Evolutionary conservation across 2,113 vertebrate species (phyloP).

Genomic region (Anthoscopus minutus): DNA sequence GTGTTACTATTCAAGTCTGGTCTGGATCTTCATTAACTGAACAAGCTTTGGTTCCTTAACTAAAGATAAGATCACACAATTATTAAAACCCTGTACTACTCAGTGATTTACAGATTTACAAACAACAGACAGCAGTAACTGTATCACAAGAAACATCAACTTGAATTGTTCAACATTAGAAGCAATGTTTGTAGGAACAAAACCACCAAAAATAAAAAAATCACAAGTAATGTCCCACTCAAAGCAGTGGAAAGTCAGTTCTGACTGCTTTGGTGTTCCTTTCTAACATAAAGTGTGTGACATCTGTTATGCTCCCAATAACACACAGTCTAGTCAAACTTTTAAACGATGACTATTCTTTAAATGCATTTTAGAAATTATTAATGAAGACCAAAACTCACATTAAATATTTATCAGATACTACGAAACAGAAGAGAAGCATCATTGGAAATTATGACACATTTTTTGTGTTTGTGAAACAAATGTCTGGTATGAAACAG

Average conservation of each 20-base stretch:
- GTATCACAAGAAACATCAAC: not conserved
- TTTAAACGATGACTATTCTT: not conserved
- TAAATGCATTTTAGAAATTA: not conserved
- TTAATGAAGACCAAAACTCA: not conserved
- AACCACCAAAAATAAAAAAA: not conserved
- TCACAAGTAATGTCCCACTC: not conserved
- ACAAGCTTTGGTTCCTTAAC: not conserved
- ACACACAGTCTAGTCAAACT: constrained; percentile 13
- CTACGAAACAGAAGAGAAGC: constrained; percentile 10
- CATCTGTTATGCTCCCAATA: not conserved
- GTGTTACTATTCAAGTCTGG: constrained; percentile 10
- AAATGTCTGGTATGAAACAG: constrained; percentile 1
- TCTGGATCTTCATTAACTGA: not conserved
- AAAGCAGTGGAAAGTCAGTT: not conserved
- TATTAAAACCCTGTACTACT: not conserved
- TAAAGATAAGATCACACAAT: not conserved
- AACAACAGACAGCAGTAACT: not conserved
- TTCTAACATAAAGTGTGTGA: not conserved
- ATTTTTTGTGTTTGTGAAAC: constrained; percentile 43
- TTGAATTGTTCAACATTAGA: not conserved
- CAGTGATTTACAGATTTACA: not conserved
- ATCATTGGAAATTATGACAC: constrained; percentile 20
- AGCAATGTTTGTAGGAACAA: not conserved
- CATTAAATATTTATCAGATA: not conserved
- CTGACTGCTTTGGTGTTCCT: not conserved